Evolutionary conservation across 2,888 invertebrate species (phyloP).

Genomic region (Itoplectis maculator): DNA sequence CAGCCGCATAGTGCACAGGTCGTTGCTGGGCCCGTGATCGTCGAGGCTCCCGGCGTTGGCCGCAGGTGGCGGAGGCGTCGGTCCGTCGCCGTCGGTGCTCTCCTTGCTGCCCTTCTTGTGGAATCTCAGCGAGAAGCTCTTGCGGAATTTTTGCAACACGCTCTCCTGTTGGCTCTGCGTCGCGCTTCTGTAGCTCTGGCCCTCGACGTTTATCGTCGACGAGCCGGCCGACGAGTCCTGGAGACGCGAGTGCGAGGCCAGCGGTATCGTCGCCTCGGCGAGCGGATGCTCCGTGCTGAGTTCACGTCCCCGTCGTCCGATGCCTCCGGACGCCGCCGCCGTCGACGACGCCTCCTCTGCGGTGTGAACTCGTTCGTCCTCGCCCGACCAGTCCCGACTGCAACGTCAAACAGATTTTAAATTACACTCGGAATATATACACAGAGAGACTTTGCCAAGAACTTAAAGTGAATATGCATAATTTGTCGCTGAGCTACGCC

Average conservation of each 20-base stretch:
- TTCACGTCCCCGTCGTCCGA: constrained; percentile 64
- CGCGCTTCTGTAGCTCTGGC: constrained; percentile 69
- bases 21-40: constrained; percentile 51
- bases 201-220: constrained; percentile 66
- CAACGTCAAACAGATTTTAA: constrained; percentile 31
- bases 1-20: constrained; percentile 41
- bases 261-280: constrained; percentile 78
- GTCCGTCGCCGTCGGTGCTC: constrained; percentile 83
- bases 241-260: constrained; percentile 77
- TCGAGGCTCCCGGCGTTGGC: constrained; percentile 61
- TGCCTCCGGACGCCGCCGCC: not conserved
- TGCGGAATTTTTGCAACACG: constrained; percentile 90
- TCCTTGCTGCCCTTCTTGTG: constrained; percentile 86
- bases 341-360: constrained; percentile 71
- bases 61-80: constrained; percentile 74
- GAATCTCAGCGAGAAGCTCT: constrained; percentile 88
- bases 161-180: constrained; percentile 84
- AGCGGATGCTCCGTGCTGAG: constrained; percentile 79
- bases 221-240: constrained; percentile 72
- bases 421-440: constrained; percentile 30
- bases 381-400: constrained; percentile 80
- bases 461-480: constrained; percentile 18
- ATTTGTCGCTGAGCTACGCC: constrained; percentile 1
- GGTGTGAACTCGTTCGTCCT: constrained; percentile 65
- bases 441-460: not conserved